Evolutionary conservation across 2,888 invertebrate genomes (phyloP), one percentile per base, ranked within the genome.

Genomic region (Drosophila birchii): DNA sequence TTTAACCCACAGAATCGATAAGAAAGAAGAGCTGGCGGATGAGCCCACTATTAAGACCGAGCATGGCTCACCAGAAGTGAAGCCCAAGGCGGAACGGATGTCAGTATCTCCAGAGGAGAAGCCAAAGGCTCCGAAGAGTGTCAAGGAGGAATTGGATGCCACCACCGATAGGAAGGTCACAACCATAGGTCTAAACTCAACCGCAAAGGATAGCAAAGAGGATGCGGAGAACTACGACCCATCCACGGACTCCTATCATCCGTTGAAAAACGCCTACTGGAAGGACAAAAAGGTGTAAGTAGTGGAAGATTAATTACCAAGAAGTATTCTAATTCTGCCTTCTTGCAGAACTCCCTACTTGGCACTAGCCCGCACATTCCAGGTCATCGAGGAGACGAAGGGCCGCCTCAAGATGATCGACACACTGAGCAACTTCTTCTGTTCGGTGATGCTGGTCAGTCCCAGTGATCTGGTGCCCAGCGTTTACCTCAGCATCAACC

Each of bases 401-500:
- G 96, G 96, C 5, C 95, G 99, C 38, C 94, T 99, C 59, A 97
- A 97, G 93, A 99, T 98, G 90, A 95, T 98, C 5, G 98, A 98
- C 91, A 97, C 97, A 56, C 93, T 99, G 49, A 95, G 96, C 86
- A 99, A 99, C 92, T 99, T 96, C 92, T 96, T 98, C 76, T 95
- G 97, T 20, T 99, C 99, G 0, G 98, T 99, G 16, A 96, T 98
- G 32, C 94, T 95, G 6, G 93, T 98, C 47, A 97, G 96, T 20
- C 98, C 98, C 0, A 94, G 96, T n/a, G 99, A 99, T 92, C 93
- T 99, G 70, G 91, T 98, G 62, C 95, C 97, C 0, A 97, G 97
- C 82, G 95, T 99, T 20, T 99, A 99, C 92, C 93, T 99, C 78
- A 98, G 98, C 88, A 94, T 99, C n/a, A 99, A 99, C 93, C 96